Evolutionary conservation across 2,888 invertebrate species (phyloP).

Genomic region (Heliconius cydno): DNA sequence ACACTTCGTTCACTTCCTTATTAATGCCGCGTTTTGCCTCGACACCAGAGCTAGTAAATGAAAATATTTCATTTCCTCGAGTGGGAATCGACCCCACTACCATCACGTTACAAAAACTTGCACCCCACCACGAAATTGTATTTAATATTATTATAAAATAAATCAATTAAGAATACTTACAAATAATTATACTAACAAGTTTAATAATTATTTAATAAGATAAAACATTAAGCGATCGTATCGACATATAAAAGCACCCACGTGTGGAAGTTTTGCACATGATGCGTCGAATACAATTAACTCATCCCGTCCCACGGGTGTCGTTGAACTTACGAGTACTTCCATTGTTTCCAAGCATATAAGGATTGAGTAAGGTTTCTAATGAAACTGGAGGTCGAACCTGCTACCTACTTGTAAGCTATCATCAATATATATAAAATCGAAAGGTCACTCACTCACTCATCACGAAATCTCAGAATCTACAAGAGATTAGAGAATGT

Average conservation of each 20-base stretch:
- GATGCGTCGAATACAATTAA: conserved; percentile 62
- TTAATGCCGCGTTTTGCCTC: too few relatives aligned
- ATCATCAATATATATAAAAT: neutral
- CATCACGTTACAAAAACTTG: too few relatives aligned
- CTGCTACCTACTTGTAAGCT: conserved; percentile 1
- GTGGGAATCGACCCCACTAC: too few relatives aligned
- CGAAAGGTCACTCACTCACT: too few relatives aligned
- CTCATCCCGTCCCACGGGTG: conserved; percentile 67
- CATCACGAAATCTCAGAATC: too few relatives aligned
- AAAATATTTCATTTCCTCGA: too few relatives aligned
- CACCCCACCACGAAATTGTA: too few relatives aligned
- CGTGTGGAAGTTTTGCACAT: conserved; percentile 55
- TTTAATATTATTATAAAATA: neutral
- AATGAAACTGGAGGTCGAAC: conserved; percentile 33
- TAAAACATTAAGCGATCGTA: conserved; percentile 43
- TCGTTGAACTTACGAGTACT: conserved; percentile 59
- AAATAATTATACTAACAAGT: conserved; percentile 5
- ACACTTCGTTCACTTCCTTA: too few relatives aligned
- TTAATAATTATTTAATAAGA: conserved; percentile 8
- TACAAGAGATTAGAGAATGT: too few relatives aligned
- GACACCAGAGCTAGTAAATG: too few relatives aligned
- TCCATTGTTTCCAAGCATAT: conserved; percentile 52
- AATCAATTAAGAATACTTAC: neutral
- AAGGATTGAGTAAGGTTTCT: conserved; percentile 42
- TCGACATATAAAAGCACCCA: conserved; percentile 47